Evolutionary conservation across 2,797 vertebrate genomes (phyloP), one percentile per base, ranked within the genome.

Genomic region (Cossypha heuglini): DNA sequence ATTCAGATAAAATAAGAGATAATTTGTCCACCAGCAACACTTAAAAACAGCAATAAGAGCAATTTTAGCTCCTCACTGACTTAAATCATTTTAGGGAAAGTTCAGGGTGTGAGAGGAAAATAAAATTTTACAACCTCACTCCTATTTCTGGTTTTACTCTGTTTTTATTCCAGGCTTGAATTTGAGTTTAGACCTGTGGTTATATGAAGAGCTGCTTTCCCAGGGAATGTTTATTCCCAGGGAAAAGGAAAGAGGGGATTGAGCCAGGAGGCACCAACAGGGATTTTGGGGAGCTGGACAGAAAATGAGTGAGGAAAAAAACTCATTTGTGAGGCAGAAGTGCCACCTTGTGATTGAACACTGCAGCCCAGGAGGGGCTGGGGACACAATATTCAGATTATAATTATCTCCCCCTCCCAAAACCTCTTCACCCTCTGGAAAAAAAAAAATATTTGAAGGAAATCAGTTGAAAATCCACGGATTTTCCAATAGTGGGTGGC

Each of bases 291-390:
- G 74, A 86, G 42, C 42, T 58, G 26, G 31, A 55, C 37, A 3
- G 19, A 74, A 58, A 93, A 6, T 0, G 6, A 88, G 54, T 0
- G 5, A 88, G 7, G 33, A 15, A 38, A 12, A 11, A 46, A 49
- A 17, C 22, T 26, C 21, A 90, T 90, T 52, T 68, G 72, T 93
- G 67, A 90, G 90, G n/a, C 90, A 51, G 55, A 97, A 66, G 59
- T 97, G 86, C 90, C 82, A 89, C 86, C 91, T 96, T 96, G 88
- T 96, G 87, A 93, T 68, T 38, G 87, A 95, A 95, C 43, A 4
- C 1, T 7, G 91, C 93, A 96, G 24, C 46, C 95, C 95, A 93
- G 74, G 42, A n/a, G 71, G 22, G 40, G 18, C 15, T 33, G 54
- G 79, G 84, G 17, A 52, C 33, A 13, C 15, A 28, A 29, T 4